Evolutionary conservation across 2,797 vertebrate genomes (phyloP).

Genomic region (Phylloscopus collybita): DNA sequence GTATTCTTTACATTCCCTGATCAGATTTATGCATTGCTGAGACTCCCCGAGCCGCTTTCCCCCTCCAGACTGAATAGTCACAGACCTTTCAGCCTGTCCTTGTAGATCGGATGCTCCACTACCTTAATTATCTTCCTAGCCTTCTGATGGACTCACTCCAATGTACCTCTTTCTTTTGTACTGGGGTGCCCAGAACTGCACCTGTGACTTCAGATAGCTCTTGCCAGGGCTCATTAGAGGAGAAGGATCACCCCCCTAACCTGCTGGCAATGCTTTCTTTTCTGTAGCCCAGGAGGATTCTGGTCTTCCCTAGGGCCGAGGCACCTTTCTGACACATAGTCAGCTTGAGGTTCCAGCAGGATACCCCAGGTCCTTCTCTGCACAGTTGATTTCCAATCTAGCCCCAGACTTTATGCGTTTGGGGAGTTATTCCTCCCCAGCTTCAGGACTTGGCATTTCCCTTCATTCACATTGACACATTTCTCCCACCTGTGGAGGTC

Average conservation of each 20-base stretch:
- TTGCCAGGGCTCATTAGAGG: background rate
- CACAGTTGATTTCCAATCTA: background rate
- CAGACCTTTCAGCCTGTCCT: background rate
- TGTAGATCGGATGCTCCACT: background rate
- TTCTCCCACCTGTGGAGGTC: background rate
- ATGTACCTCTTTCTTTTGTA: background rate
- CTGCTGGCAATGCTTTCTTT: background rate
- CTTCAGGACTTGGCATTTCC: background rate
- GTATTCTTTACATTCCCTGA: background rate
- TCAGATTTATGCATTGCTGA: background rate
- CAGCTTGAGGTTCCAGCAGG: background rate
- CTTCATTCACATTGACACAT: rapidly evolving
- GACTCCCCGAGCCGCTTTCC: background rate
- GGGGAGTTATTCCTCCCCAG: background rate
- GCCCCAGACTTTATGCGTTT: background rate
- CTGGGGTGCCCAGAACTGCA: background rate
- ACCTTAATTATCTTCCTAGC: background rate
- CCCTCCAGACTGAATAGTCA: background rate
- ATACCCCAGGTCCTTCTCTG: background rate
- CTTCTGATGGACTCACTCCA: background rate
- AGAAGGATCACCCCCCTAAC: background rate
- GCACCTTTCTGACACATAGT: background rate
- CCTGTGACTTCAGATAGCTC: background rate
- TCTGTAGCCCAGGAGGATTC: background rate
- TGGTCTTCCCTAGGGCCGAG: background rate